phyloP scores from a whole-genome alignment of 2,113 vertebrate species.

The Isurus oxyrinchus region DNA sequence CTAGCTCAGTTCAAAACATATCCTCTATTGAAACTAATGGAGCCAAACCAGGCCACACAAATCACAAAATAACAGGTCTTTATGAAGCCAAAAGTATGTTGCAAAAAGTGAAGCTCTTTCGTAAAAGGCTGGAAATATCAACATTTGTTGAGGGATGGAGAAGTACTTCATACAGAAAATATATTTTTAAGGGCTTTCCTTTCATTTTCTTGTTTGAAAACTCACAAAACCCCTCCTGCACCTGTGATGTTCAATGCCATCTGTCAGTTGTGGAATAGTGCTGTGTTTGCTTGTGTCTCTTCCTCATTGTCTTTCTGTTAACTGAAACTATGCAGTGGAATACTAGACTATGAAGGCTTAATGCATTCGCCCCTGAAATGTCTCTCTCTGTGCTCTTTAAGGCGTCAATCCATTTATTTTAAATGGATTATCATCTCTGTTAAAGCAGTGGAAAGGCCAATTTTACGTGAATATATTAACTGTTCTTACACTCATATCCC shows the following conservation, averaged over 20 bases:
- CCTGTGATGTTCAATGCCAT: not conserved
- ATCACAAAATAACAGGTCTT: not conserved
- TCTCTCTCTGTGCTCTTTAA: not conserved
- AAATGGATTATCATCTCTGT: not conserved
- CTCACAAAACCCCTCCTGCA: not conserved
- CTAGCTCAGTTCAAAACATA: not conserved
- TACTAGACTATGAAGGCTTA: not conserved
- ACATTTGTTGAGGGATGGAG: not conserved
- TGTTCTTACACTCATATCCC: not conserved
- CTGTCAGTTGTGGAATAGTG: not conserved
- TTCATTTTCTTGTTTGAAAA: not conserved
- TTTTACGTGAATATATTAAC: not conserved
- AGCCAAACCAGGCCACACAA: not conserved
- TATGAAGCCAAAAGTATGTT: not conserved
- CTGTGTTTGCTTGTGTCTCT: not conserved
- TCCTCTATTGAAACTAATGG: not conserved
- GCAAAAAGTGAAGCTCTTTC: not conserved
- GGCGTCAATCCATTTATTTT: not conserved
- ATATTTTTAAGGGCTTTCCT: not conserved
- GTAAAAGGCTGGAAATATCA: not conserved
- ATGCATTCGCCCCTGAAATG: not conserved
- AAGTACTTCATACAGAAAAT: not conserved
- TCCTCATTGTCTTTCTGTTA: not conserved
- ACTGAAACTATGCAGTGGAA: not conserved
- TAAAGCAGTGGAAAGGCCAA: not conserved